Conservation (phyloP, 2,113 vertebrate species). For the Halcyon malimbica region DNA sequence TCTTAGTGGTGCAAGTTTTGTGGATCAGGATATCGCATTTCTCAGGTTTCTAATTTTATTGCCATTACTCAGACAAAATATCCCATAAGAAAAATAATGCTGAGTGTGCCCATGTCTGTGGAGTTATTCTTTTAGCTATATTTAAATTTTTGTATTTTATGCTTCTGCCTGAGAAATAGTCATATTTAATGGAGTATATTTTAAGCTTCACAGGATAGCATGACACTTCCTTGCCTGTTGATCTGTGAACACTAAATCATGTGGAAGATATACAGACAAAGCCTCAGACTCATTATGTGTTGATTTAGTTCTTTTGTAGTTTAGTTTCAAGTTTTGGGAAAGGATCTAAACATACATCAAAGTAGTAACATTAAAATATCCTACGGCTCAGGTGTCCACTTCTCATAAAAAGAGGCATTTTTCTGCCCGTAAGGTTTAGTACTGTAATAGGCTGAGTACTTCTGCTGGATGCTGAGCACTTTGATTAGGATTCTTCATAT, state of each 20-base stretch:
- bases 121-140: constrained; percentile 50
- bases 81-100: background rate
- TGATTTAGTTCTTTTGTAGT: background rate
- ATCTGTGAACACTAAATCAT: constrained; percentile 24
- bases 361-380: background rate
- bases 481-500: background rate
- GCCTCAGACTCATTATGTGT: background rate
- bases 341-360: background rate
- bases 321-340: background rate
- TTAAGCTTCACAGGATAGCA: constrained; percentile 49
- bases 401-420: background rate
- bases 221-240: constrained; percentile 44
- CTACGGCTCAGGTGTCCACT: background rate
- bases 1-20: background rate
- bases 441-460: background rate
- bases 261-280: constrained; percentile 11
- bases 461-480: background rate
- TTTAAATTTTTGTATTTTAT: constrained; percentile 59
- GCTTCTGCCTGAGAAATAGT: constrained; percentile 47
- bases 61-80: background rate
- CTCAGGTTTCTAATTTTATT: background rate
- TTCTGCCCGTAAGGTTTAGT: background rate
- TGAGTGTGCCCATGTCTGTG: constrained; percentile 8
- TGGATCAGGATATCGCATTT: background rate
- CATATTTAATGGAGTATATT: constrained; percentile 45